Percentiles rank a stretch among this genome's conserved stretches.
Evolutionary conservation across 2,888 invertebrate genomes (phyloP).

Genomic region (Nomada fucata): DNA sequence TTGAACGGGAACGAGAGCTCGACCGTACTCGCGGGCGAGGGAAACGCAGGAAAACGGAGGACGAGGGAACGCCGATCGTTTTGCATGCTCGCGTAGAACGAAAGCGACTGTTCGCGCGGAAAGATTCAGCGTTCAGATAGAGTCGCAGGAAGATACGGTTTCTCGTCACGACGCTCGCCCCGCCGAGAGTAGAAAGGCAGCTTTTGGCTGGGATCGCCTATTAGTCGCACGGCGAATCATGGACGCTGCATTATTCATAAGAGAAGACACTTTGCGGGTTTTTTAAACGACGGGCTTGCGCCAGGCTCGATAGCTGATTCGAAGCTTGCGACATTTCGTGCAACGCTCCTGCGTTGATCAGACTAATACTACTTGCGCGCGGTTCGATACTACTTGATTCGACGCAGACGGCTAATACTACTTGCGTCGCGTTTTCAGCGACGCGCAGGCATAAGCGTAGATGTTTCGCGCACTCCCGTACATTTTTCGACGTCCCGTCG

Average conservation of each 20-base stretch:
- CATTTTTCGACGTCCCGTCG: constrained; percentile 15
- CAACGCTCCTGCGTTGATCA: neutral
- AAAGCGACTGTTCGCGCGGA: constrained; percentile 70
- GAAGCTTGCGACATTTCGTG: neutral
- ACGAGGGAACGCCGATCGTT: constrained; percentile 27
- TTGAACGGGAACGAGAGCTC: neutral
- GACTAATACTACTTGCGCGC: too few species aligned
- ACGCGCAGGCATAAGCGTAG: neutral
- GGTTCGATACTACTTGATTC: too few species aligned
- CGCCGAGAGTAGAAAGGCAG: constrained; percentile 56
- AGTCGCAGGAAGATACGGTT: constrained; percentile 68
- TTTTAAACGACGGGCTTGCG: neutral
- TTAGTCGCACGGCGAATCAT: constrained; percentile 51
- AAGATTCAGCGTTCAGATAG: constrained; percentile 67
- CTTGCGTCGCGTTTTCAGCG: neutral
- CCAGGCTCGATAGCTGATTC: constrained; percentile 20
- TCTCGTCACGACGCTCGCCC: constrained; percentile 64
- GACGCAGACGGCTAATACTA: too few species aligned
- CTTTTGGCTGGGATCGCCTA: constrained; percentile 56
- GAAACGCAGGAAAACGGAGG: too few species aligned
- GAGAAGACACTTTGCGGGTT: constrained; percentile 21
- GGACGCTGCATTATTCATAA: constrained; percentile 60
- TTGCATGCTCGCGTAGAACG: constrained; percentile 66
- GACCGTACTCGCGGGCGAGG: constrained; percentile 36
- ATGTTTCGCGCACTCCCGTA: neutral